A percentile compares a stretch with the other conserved stretches of the same genome.
phyloP scores from a whole-genome alignment of 2,797 vertebrate species.

The Chiloscyllium punctatum region DNA sequence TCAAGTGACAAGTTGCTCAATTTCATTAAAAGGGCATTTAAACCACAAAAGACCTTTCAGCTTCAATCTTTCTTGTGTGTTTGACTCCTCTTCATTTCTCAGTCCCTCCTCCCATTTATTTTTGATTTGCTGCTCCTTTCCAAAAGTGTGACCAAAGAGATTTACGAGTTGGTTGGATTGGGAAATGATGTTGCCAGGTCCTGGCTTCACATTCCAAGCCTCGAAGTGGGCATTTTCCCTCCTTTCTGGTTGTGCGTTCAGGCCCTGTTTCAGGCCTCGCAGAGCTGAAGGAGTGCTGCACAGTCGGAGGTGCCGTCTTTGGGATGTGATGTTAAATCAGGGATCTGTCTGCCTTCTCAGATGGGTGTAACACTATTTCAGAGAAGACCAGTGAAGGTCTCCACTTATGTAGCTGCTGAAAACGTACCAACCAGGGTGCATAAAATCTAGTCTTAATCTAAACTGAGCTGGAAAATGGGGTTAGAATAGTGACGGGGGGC shows the following conservation, averaged over 20 bases:
- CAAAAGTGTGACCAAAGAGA: background rate
- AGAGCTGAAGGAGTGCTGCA: background rate
- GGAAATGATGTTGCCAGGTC: background rate
- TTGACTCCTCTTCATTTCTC: background rate
- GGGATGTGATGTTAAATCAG: background rate
- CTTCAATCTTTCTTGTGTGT: background rate
- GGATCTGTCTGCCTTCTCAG: background rate
- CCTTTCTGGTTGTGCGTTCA: background rate
- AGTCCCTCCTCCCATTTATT: background rate
- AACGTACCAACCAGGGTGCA: too few species aligned
- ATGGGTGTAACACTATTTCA: background rate
- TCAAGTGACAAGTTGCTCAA: background rate
- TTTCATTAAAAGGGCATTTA: slow-evolving; percentile 25
- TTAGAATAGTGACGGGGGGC: too few species aligned
- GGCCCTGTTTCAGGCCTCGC: too few species aligned
- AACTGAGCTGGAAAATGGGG: too few species aligned
- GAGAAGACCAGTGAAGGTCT: background rate
- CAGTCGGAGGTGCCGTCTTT: background rate
- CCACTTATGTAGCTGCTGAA: too few species aligned
- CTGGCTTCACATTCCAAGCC: background rate
- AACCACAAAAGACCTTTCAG: slow-evolving; percentile 23
- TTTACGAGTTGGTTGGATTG: background rate
- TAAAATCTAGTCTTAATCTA: too few species aligned
- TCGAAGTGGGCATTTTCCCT: background rate
- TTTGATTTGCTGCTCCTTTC: background rate